These are phyloP conservation scores for Eidolon helvum DNA, from an alignment of 2,113 vertebrate genomes.

Conservation along the genomic window DNA sequence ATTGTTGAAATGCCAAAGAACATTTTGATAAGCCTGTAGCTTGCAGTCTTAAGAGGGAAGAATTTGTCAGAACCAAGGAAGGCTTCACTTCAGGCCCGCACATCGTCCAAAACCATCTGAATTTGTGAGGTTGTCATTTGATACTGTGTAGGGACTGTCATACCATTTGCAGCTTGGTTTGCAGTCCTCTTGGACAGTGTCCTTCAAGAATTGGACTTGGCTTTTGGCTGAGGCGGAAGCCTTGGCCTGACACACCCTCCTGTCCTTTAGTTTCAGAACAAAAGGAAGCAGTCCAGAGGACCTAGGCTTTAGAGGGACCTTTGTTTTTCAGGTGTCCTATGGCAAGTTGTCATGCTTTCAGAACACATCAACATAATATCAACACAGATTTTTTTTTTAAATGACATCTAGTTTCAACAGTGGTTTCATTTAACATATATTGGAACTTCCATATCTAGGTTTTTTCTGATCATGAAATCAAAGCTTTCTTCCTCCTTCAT, in stretches of 20 bases:
- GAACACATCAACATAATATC: background rate
- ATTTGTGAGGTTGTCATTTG: background rate
- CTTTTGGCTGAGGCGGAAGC: background rate
- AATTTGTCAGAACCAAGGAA: background rate
- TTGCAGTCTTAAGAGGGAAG: background rate
- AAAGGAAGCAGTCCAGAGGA: background rate
- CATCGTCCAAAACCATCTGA: background rate
- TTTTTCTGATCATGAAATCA: conserved; percentile 1
- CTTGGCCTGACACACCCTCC: background rate
- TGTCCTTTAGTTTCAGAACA: background rate
- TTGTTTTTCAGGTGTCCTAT: background rate
- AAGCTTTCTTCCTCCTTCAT: conserved; percentile 33
- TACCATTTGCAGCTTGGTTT: background rate
- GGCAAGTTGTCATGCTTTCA: background rate
- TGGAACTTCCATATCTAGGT: background rate
- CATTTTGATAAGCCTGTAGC: background rate
- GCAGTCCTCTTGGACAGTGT: background rate
- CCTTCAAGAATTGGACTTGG: background rate
- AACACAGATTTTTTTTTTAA: background rate
- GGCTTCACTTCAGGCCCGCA: background rate
- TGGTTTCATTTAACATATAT: background rate
- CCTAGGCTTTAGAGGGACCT: background rate
- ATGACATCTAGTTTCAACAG: background rate
- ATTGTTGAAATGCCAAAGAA: background rate
- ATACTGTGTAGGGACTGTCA: background rate